A percentile compares a stretch with the other conserved stretches of the same genome.
Conservation (phyloP, 2,888 invertebrate species). For the Saturnia pavonia region DNA sequence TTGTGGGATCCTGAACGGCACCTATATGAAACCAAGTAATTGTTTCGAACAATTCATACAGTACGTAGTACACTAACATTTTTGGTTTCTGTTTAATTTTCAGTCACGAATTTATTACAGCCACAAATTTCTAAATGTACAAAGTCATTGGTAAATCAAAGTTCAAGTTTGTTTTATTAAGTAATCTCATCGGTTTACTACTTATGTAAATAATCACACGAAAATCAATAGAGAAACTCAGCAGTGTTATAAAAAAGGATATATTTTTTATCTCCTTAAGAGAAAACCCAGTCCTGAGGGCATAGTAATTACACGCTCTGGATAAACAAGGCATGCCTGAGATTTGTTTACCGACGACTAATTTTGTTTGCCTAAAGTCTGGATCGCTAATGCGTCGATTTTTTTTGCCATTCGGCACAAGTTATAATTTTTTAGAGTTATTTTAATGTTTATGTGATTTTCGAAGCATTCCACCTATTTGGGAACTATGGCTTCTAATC, state of each 20-base stretch:
- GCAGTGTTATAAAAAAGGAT: not conserved
- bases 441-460: not conserved
- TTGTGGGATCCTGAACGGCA: no score
- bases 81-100: not conserved
- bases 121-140: not conserved
- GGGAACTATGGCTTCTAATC: not conserved
- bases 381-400: constrained; percentile 53
- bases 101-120: not conserved
- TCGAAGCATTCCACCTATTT: not conserved
- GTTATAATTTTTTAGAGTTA: constrained; percentile 18
- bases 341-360: constrained; percentile 57
- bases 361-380: constrained; percentile 60
- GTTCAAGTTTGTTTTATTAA: not conserved
- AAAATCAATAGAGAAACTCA: constrained; percentile 15
- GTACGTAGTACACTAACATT: not conserved
- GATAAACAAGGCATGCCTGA: constrained; percentile 47
- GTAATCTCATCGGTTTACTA: not conserved
- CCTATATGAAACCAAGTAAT: not conserved
- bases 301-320: constrained; percentile 45
- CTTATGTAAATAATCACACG: not conserved
- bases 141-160: not conserved
- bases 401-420: constrained; percentile 30
- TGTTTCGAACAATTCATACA: not conserved
- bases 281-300: constrained; percentile 17
- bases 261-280: constrained; percentile 15